Conservation (phyloP, 35 echinoderm and acorn worm species). For the Heliocidaris tuberculata region DNA sequence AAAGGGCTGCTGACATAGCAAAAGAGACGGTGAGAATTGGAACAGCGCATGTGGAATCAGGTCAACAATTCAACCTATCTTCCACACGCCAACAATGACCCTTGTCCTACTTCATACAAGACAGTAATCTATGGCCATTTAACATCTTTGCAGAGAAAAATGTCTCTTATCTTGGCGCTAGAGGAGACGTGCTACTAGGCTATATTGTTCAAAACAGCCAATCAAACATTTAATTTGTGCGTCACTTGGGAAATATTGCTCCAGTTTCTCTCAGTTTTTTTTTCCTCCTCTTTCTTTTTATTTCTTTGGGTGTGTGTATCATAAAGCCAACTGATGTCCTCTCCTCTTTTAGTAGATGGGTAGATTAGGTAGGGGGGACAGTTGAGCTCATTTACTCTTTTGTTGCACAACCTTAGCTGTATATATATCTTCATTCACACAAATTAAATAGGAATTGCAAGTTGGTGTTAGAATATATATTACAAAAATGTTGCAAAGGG, state of each 20-base stretch:
- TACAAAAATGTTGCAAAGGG: no score
- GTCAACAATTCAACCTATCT: not conserved
- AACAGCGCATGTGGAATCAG: not conserved
- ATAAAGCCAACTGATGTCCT: not conserved
- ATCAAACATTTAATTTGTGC: conserved; percentile 13
- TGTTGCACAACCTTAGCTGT: no score
- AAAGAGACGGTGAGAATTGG: not conserved
- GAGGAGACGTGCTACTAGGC: not conserved
- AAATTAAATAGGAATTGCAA: no score
- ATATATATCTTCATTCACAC: no score
- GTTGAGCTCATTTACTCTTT: not conserved
- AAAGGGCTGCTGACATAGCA: not conserved
- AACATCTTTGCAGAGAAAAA: not conserved
- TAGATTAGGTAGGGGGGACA: not conserved
- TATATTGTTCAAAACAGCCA: not conserved
- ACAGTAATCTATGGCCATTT: not conserved
- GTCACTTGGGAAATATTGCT: not conserved
- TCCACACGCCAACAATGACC: not conserved
- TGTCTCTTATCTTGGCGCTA: not conserved
- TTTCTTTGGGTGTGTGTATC: not conserved
- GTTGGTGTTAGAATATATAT: no score
- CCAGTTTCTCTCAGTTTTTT: not conserved
- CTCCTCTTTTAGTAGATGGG: no score
- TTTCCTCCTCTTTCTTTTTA: not conserved
- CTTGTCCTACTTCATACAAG: not conserved